Conservation (phyloP, 2,797 vertebrate genomes). For the Rhynchonycteris naso region DNA sequence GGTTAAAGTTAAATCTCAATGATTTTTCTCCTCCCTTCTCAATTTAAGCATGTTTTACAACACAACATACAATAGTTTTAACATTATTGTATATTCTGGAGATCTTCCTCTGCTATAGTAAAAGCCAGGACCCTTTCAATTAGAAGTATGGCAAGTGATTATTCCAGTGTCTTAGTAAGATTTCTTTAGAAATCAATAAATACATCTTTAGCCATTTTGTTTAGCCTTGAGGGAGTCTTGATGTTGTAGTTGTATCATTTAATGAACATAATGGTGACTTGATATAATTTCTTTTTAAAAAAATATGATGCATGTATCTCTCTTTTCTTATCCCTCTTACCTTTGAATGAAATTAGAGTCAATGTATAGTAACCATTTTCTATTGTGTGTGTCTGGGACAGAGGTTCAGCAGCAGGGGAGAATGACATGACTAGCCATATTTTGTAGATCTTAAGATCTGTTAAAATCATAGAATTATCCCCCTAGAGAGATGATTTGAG, state of each 20-base stretch:
- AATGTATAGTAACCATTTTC: neutral
- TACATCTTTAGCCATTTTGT: constrained; percentile 69
- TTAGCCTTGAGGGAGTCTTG: constrained; percentile 63
- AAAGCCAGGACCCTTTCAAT: constrained; percentile 58
- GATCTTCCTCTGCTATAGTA: constrained; percentile 8
- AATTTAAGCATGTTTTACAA: neutral
- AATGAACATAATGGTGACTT: constrained; percentile 35
- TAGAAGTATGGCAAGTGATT: constrained; percentile 49
- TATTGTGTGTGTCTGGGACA: neutral
- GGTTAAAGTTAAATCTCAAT: constrained; percentile 7
- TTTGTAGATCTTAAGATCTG: neutral
- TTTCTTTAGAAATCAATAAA: constrained; percentile 74
- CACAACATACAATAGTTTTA: neutral
- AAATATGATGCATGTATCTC: constrained; percentile 15
- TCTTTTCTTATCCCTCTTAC: constrained; percentile 52
- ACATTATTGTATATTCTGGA: neutral
- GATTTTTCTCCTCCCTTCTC: neutral
- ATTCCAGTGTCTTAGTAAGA: constrained; percentile 58
- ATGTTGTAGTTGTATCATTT: constrained; percentile 63
- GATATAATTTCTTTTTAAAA: constrained; percentile 56
- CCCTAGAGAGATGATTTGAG: neutral
- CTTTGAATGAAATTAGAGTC: constrained; percentile 25
- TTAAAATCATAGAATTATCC: constrained; percentile 30
- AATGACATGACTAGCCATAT: neutral
- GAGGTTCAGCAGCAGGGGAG: neutral